Evolutionary conservation across 2,113 vertebrate genomes (phyloP).

Genomic region (Periophthalmus modestus): DNA sequence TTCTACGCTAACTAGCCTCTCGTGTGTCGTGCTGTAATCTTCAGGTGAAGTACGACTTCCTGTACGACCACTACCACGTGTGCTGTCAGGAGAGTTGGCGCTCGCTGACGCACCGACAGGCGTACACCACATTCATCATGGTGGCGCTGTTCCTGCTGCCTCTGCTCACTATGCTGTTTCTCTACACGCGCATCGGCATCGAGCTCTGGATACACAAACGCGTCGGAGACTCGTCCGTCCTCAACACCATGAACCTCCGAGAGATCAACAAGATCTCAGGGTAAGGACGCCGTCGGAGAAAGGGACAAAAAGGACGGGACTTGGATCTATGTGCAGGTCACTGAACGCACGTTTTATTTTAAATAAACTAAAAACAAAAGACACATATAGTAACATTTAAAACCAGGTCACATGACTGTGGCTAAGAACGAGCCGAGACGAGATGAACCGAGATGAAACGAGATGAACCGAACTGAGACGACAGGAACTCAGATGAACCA

Average conservation of each 20-base stretch:
- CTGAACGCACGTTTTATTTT: too few species aligned
- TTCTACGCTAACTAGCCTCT: too few species aligned
- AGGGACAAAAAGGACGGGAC: neutral
- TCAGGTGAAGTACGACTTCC: conserved; percentile 85
- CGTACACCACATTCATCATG: conserved; percentile 82
- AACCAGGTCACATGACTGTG: too few species aligned
- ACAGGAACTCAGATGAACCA: fast-evolving
- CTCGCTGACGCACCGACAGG: conserved; percentile 70
- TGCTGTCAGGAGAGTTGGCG: conserved; percentile 83
- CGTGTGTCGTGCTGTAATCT: neutral
- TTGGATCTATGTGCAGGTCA: too few species aligned
- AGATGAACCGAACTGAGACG: fast-evolving
- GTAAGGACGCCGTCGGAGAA: conserved; percentile 15
- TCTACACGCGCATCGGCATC: conserved; percentile 80
- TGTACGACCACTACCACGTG: conserved; percentile 82
- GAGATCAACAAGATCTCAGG: conserved; percentile 81
- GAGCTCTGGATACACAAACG: conserved; percentile 83
- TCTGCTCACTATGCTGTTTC: conserved; percentile 77
- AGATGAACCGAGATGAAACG: too few species aligned
- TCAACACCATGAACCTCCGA: conserved; percentile 80
- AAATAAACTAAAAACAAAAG: too few species aligned
- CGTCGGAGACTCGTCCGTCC: conserved; percentile 79
- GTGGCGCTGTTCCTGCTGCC: conserved; percentile 83
- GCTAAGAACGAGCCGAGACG: too few species aligned
- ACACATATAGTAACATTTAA: too few species aligned